Conservation (phyloP, 2,113 vertebrate genomes). For the Dryoscopus gambensis region DNA sequence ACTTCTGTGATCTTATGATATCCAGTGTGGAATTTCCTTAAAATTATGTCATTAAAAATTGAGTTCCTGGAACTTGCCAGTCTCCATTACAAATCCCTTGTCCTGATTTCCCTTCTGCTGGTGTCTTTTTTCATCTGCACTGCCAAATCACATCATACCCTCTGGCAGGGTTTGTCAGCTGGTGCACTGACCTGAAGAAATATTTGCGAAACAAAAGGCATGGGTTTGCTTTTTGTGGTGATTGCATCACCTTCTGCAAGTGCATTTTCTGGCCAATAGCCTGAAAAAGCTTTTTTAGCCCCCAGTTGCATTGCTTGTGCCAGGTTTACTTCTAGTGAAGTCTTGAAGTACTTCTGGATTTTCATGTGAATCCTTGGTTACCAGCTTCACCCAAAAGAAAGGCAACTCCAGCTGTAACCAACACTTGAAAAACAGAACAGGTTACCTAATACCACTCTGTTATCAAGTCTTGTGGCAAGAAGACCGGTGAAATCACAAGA, state of each 20-base stretch:
- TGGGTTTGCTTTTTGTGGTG: neutral
- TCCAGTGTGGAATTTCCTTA: constrained; percentile 54
- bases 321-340: neutral
- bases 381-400: neutral
- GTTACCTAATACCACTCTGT: neutral
- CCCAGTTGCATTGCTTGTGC: neutral
- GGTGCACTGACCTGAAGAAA: neutral
- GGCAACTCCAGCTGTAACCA: neutral
- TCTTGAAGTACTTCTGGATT: neutral
- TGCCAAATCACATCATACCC: neutral
- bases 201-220: neutral
- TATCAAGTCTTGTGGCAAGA: neutral
- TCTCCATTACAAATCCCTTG: constrained; percentile 31
- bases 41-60: constrained; percentile 42
- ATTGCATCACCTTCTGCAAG: neutral
- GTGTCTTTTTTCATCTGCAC: neutral
- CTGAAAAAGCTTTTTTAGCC: neutral
- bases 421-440: neutral
- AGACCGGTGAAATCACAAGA: neutral
- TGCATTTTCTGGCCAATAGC: neutral
- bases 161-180: neutral
- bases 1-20: constrained; percentile 52
- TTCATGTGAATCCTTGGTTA: neutral
- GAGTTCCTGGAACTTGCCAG: neutral
- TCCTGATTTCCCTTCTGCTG: constrained; percentile 37